Conservation (phyloP, 1,140 invertebrate species). For the Macrostomum lignano region DNA sequence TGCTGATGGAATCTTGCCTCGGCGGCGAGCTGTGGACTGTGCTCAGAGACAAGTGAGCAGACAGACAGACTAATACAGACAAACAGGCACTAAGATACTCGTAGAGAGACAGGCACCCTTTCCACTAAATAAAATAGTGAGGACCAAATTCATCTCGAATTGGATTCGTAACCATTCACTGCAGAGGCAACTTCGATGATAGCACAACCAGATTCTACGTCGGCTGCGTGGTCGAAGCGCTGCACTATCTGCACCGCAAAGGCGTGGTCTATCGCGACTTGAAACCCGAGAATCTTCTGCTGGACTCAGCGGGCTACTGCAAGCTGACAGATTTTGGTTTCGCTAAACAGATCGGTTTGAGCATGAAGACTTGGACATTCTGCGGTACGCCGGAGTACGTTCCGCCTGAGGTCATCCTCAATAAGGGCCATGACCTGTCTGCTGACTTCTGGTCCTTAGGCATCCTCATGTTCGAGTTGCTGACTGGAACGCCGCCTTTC, state of each 20-base stretch:
- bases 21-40: constrained; percentile 95
- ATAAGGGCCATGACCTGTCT: constrained; percentile 81
- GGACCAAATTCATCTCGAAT: too few relatives aligned
- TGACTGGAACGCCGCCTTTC: constrained; percentile 43
- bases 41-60: constrained; percentile 39
- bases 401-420: constrained; percentile 33
- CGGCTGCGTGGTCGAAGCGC: constrained; percentile 79
- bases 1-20: constrained; percentile 86
- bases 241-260: constrained; percentile 71
- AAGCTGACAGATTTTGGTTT: constrained; percentile 94
- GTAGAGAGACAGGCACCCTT: too few relatives aligned
- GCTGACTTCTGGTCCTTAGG: constrained; percentile 99
- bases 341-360: constrained; percentile 47
- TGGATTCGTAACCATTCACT: too few relatives aligned
- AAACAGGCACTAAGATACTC: too few relatives aligned
- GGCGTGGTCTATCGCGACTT: constrained; percentile 92
- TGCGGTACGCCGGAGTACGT: constrained; percentile 69
- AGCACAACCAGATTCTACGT: constrained; percentile 48
- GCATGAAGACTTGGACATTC: constrained; percentile 65
- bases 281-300: constrained; percentile 79
- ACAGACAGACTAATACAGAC: too few relatives aligned
- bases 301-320: constrained; percentile 60
- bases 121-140: too few relatives aligned
- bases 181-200: constrained; percentile 29
- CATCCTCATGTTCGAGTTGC: constrained; percentile 92